These are phyloP conservation scores for Leptinotarsa texana DNA, from an alignment of 1,140 invertebrate genomes.

Conservation along the genomic window DNA sequence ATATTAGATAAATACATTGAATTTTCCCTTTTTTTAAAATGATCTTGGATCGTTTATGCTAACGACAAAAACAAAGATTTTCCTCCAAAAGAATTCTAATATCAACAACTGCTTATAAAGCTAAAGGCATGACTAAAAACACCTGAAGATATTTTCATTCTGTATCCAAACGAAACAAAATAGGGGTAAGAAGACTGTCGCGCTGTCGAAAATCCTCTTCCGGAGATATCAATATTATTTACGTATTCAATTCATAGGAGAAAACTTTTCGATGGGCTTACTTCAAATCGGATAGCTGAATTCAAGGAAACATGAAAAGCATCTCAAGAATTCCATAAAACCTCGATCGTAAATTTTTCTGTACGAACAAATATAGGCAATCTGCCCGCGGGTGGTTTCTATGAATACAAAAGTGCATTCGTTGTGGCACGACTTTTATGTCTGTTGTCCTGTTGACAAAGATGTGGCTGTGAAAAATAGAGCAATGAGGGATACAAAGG, in stretches of 20 bases:
- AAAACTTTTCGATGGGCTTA: neutral
- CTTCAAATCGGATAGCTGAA: neutral
- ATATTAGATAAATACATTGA: too few relatives aligned
- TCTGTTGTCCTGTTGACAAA: constrained; percentile 21
- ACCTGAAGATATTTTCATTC: too few relatives aligned
- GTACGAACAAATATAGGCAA: constrained; percentile 3
- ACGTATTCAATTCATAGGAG: neutral
- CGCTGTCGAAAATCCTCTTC: too few relatives aligned
- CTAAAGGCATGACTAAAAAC: too few relatives aligned
- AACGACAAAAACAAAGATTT: too few relatives aligned
- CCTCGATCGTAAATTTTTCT: neutral
- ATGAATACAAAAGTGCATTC: constrained; percentile 21
- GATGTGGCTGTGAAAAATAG: constrained; percentile 35
- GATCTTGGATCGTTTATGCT: too few relatives aligned
- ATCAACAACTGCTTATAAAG: too few relatives aligned
- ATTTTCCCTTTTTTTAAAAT: too few relatives aligned
- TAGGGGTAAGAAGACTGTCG: too few relatives aligned
- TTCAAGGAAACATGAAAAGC: neutral
- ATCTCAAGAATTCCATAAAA: neutral
- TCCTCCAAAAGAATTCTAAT: too few relatives aligned
- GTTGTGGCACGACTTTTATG: constrained; percentile 24
- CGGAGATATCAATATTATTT: too few relatives aligned
- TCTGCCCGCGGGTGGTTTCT: constrained; percentile 1
- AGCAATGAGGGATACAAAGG: constrained; percentile 35
- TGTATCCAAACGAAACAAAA: too few relatives aligned